Evolutionary conservation across 2,888 invertebrate genomes (phyloP).

Genomic region (Aphodius sticticus): DNA sequence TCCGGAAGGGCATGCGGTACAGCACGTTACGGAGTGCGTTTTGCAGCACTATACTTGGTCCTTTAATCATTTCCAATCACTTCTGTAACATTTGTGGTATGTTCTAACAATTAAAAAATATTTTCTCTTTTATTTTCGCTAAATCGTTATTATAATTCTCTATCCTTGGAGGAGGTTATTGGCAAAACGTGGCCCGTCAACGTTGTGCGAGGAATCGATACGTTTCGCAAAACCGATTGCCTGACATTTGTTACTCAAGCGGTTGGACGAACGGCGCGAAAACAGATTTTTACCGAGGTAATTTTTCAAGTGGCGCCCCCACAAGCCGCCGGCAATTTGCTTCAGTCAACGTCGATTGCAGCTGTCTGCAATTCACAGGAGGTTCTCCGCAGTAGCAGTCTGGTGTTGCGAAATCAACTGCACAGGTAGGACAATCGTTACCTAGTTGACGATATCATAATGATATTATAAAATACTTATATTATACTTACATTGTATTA

Average conservation of each 20-base stretch:
- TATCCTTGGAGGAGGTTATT: neutral
- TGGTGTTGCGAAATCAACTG: neutral
- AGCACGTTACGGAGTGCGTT: no score
- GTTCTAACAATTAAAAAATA: no score
- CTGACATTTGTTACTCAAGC: neutral
- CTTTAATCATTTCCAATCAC: no score
- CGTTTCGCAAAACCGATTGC: neutral
- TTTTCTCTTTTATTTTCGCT: no score
- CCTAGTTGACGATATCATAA: no score
- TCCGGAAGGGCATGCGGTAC: no score
- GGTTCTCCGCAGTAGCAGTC: neutral
- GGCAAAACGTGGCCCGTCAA: neutral
- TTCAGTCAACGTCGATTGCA: neutral
- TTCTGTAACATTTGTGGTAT: no score
- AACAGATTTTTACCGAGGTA: neutral
- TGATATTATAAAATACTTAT: no score
- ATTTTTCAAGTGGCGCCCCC: conserved; percentile 4
- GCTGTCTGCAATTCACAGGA: neutral
- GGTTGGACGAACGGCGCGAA: conserved; percentile 4
- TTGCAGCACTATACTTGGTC: no score
- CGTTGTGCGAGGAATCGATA: neutral
- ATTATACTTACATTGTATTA: no score
- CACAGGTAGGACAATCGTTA: no score
- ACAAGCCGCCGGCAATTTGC: neutral
- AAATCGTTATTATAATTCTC: no score